These are phyloP conservation scores for Abramis brama DNA, from an alignment of 2,113 vertebrate species.

Conservation along the genomic window DNA sequence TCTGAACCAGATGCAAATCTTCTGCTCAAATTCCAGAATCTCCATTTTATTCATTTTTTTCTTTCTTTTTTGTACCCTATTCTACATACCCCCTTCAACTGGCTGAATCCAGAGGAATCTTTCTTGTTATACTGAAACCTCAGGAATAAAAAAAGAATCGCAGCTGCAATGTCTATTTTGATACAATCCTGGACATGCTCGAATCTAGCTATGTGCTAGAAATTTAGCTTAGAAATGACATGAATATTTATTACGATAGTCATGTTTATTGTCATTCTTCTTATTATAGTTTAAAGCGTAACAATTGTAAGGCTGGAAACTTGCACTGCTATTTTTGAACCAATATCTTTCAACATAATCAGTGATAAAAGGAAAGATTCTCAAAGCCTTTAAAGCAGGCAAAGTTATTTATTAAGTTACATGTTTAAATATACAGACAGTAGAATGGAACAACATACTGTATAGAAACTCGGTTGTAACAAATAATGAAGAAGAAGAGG, in stretches of 20 bases:
- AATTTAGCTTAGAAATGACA: not conserved
- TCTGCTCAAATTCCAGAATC: not conserved
- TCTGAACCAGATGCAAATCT: not conserved
- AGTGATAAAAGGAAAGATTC: too few species aligned
- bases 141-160: not conserved
- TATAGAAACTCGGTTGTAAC: too few species aligned
- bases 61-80: not conserved
- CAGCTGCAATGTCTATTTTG: not conserved
- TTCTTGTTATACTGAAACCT: not conserved
- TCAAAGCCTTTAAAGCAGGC: too few species aligned
- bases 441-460: too few species aligned
- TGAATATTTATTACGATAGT: not conserved
- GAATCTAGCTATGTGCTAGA: not conserved
- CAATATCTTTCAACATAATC: too few species aligned
- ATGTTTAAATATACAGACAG: too few species aligned
- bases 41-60: not conserved
- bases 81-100: not conserved
- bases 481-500: too few species aligned
- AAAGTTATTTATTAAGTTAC: too few species aligned
- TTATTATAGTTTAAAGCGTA: not conserved
- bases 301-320: too few species aligned
- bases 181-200: not conserved
- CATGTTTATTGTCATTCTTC: not conserved
- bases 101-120: not conserved
- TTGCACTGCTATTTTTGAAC: too few species aligned